Evolutionary conservation across 1,140 invertebrate genomes (phyloP).

Genomic region (Zaprionus davidi): DNA sequence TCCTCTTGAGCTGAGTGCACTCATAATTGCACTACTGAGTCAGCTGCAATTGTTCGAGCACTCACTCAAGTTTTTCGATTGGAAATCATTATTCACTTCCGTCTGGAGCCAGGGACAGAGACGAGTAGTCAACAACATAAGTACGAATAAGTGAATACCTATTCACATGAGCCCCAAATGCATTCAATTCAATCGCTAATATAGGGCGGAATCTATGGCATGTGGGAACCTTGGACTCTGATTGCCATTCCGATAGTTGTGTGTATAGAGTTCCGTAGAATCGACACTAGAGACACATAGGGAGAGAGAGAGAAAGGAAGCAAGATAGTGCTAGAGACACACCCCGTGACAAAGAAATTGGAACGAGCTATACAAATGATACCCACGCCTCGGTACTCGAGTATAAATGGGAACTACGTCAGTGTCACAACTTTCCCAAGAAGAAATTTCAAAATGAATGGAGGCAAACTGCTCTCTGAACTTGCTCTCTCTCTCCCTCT

Average conservation of each 20-base stretch:
- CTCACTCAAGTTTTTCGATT: constrained; percentile 3
- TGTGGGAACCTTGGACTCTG: constrained; percentile 20
- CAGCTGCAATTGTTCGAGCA: background rate
- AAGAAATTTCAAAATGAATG: constrained; percentile 16
- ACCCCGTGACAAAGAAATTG: constrained; percentile 10
- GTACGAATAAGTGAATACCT: constrained; percentile 1
- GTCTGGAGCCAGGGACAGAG: constrained; percentile 4
- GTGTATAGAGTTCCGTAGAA: constrained; percentile 3
- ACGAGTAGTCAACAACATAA: constrained; percentile 4
- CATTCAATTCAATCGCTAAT: constrained; percentile 15
- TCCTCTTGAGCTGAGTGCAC: constrained; percentile 1
- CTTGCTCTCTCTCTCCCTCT: background rate
- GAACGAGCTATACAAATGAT: background rate
- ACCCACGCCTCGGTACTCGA: constrained; percentile 2
- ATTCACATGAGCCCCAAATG: constrained; percentile 11
- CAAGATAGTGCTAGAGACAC: background rate
- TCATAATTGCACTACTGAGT: constrained; percentile 2
- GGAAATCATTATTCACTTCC: constrained; percentile 3
- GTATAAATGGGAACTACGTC: constrained; percentile 16
- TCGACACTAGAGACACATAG: background rate
- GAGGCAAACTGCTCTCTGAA: constrained; percentile 1
- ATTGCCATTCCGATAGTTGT: constrained; percentile 12
- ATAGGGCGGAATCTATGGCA: constrained; percentile 4
- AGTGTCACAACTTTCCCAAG: constrained; percentile 48
- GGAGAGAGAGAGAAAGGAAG: background rate